Conservation (phyloP, 2,113 vertebrate species). For the Willisornis vidua region DNA sequence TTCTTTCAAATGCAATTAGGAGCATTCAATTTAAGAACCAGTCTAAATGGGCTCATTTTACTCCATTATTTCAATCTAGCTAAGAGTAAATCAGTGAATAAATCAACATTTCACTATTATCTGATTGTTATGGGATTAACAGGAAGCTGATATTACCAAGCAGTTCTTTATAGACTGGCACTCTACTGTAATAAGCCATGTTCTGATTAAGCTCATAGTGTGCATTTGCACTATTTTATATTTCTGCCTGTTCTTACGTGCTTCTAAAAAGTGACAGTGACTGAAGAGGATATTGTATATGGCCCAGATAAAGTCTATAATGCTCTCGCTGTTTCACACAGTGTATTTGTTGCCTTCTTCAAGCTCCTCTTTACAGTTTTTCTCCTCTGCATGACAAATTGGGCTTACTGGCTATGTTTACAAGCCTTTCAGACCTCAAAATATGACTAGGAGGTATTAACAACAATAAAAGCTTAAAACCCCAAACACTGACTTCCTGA, state of each 20-base stretch:
- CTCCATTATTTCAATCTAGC: conserved; percentile 64
- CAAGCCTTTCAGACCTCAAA: neutral
- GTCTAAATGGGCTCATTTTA: conserved; percentile 59
- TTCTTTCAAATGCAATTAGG: conserved; percentile 63
- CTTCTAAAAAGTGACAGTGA: neutral
- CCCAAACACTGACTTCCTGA: neutral
- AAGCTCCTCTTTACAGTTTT: neutral
- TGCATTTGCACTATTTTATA: neutral
- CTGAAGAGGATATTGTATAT: neutral
- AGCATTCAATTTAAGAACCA: conserved; percentile 55
- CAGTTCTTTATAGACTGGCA: neutral
- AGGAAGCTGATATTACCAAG: conserved; percentile 47
- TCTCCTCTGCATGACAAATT: neutral
- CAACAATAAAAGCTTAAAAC: neutral
- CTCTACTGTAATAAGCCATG: neutral
- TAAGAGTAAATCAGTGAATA: conserved; percentile 65
- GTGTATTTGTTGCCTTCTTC: neutral
- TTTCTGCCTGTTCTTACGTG: neutral
- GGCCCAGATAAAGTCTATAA: neutral
- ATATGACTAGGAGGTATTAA: neutral
- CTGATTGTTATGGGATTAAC: conserved; percentile 62
- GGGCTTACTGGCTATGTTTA: neutral
- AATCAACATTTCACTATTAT: conserved; percentile 67
- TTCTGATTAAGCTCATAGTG: neutral
- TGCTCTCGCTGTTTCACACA: neutral